Evolutionary conservation across 1,140 invertebrate genomes (phyloP).

Genomic region (Eriosoma lanigerum): DNA sequence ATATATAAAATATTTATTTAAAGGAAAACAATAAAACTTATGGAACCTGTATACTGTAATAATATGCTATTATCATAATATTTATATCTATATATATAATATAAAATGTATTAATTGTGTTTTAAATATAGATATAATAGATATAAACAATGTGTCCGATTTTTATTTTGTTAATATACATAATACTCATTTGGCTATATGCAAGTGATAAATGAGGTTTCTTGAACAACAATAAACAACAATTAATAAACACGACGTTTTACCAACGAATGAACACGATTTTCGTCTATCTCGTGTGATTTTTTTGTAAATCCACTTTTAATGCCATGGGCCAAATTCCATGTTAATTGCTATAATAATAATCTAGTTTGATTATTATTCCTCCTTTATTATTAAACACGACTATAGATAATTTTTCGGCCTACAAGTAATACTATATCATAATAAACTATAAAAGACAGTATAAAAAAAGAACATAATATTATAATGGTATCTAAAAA

Average conservation of each 20-base stretch:
- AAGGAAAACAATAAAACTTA: too few relatives aligned
- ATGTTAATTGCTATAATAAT: conserved; percentile 1
- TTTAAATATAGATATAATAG: too few relatives aligned
- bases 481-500: neutral
- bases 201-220: too few relatives aligned
- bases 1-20: too few relatives aligned
- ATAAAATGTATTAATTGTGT: too few relatives aligned
- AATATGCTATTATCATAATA: too few relatives aligned
- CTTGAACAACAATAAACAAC: neutral
- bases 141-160: too few relatives aligned
- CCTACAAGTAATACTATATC: neutral
- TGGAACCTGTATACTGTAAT: too few relatives aligned
- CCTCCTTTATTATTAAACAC: neutral
- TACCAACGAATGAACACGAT: neutral
- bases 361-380: neutral
- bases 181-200: too few relatives aligned
- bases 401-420: neutral
- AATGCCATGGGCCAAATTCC: neutral
- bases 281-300: neutral
- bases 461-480: neutral
- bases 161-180: too few relatives aligned
- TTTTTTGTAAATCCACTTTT: neutral
- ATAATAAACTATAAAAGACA: neutral
- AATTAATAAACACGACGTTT: neutral
- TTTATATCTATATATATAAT: too few relatives aligned